Evolutionary conservation across 2,888 invertebrate species (phyloP).

Genomic region (Hermaeophaga mercurialis): DNA sequence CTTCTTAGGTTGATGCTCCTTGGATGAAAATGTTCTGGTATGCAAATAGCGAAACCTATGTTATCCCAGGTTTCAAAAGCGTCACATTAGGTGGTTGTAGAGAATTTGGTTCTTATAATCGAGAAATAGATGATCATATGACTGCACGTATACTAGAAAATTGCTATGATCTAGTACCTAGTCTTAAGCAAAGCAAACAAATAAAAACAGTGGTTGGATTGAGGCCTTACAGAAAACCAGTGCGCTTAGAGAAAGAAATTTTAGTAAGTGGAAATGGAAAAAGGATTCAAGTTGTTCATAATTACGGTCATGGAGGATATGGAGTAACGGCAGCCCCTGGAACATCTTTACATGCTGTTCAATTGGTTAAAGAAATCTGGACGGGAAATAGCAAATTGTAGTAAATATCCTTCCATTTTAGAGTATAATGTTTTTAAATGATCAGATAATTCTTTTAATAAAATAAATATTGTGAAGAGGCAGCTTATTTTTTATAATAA

Average conservation of each 20-base stretch:
- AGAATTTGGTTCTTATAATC: slow-evolving; percentile 79
- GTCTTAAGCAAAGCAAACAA: slow-evolving; percentile 66
- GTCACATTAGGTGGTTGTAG: slow-evolving; percentile 87
- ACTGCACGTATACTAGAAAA: slow-evolving; percentile 77
- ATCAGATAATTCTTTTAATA: too few relatives aligned
- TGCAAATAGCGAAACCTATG: slow-evolving; percentile 83
- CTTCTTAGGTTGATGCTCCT: slow-evolving; percentile 75
- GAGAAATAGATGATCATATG: slow-evolving; percentile 71
- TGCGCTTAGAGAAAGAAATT: slow-evolving; percentile 73
- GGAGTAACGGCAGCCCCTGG: slow-evolving; percentile 91
- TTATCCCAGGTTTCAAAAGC: slow-evolving; percentile 75
- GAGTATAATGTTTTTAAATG: too few relatives aligned
- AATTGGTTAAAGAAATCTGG: slow-evolving; percentile 66
- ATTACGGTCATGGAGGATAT: slow-evolving; percentile 95
- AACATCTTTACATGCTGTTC: slow-evolving; percentile 77
- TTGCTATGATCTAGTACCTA: slow-evolving; percentile 77
- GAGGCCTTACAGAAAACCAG: slow-evolving; percentile 77
- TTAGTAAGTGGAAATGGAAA: slow-evolving; percentile 51
- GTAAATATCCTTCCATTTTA: too few relatives aligned
- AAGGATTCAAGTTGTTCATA: slow-evolving; percentile 76
- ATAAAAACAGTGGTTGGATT: slow-evolving; percentile 76
- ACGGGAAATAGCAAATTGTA: slow-evolving; percentile 53
- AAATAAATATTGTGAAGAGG: too few relatives aligned
- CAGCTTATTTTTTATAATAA: too few relatives aligned
- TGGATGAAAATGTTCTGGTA: slow-evolving; percentile 91